phyloP scores from a whole-genome alignment of 2,888 invertebrate genomes.

The Bedellia somnulentella region DNA sequence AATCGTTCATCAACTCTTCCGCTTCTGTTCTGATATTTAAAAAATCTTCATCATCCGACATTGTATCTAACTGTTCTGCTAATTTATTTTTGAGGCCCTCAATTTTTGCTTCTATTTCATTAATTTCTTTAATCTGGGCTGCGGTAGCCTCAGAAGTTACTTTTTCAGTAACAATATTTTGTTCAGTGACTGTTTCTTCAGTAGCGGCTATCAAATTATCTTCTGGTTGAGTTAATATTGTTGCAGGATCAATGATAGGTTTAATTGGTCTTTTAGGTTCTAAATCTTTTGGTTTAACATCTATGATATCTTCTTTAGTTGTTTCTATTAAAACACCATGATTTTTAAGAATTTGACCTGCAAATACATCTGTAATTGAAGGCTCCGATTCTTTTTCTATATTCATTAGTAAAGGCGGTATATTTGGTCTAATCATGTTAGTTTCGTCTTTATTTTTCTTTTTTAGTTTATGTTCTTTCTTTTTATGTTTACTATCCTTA shows the following conservation, averaged over 20 bases:
- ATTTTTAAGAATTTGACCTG: constrained; percentile 62
- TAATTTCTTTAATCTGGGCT: constrained; percentile 40
- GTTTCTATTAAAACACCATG: constrained; percentile 38
- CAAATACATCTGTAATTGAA: constrained; percentile 66
- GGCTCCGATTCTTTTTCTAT: constrained; percentile 50
- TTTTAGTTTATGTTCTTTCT: constrained; percentile 40
- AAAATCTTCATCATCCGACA: constrained; percentile 68
- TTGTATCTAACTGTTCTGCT: constrained; percentile 49
- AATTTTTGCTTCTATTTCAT: constrained; percentile 66
- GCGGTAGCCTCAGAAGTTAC: constrained; percentile 16
- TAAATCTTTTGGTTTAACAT: constrained; percentile 21
- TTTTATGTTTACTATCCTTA: constrained; percentile 29
- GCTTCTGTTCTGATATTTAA: constrained; percentile 67
- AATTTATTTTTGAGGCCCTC: constrained; percentile 44
- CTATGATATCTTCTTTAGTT: constrained; percentile 21
- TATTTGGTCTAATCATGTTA: constrained; percentile 43
- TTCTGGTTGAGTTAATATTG: constrained; percentile 23
- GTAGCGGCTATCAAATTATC: constrained; percentile 3
- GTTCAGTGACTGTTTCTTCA: constrained; percentile 6
- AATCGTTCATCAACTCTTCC: constrained; percentile 55
- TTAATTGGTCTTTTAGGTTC: constrained; percentile 33
- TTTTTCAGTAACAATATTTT: constrained; percentile 10
- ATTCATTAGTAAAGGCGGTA: constrained; percentile 49
- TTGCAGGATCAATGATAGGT: constrained; percentile 46
- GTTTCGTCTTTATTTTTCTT: constrained; percentile 28